Conservation (phyloP, 2,888 invertebrate genomes). For the Ecliptopera silaceata region DNA sequence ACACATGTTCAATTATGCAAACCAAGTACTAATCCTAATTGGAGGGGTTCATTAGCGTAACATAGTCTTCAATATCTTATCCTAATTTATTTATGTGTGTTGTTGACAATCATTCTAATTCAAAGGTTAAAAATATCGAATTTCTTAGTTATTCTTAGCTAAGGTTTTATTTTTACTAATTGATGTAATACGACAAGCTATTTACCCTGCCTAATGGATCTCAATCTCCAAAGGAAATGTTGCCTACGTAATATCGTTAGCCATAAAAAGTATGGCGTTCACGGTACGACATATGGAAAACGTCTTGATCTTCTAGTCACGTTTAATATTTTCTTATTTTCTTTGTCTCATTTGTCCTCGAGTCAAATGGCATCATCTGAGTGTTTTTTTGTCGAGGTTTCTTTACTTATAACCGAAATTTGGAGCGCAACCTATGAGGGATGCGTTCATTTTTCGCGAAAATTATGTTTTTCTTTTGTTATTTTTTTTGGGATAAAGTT, state of each 20-base stretch:
- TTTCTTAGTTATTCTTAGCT: too few species aligned
- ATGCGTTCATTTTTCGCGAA: slow-evolving; percentile 31
- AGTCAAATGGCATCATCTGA: slow-evolving; percentile 69
- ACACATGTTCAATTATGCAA: too few species aligned
- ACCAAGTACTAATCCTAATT: too few species aligned
- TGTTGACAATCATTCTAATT: too few species aligned
- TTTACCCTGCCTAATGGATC: slow-evolving; percentile 19
- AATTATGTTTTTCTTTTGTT: slow-evolving; percentile 18
- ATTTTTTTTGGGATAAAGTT: slow-evolving; percentile 14
- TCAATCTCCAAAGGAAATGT: slow-evolving; percentile 25
- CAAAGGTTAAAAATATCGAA: too few species aligned
- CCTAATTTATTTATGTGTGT: too few species aligned
- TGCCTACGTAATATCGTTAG: slow-evolving; percentile 25
- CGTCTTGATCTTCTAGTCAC: slow-evolving; percentile 73
- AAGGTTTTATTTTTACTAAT: not conserved
- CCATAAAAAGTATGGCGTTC: slow-evolving; percentile 46
- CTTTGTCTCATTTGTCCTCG: slow-evolving; percentile 78
- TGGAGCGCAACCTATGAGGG: slow-evolving; percentile 40
- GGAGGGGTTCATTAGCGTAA: too few species aligned
- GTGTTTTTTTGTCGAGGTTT: slow-evolving; percentile 58
- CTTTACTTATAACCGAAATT: slow-evolving; percentile 44
- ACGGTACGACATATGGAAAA: slow-evolving; percentile 65
- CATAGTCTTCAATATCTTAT: too few species aligned
- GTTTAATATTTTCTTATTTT: slow-evolving; percentile 82
- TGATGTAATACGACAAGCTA: slow-evolving; percentile 4